A percentile compares a stretch with the other conserved stretches of the same genome.
phyloP scores from a whole-genome alignment of 2,797 vertebrate genomes.

The Eutrigla gurnardus region DNA sequence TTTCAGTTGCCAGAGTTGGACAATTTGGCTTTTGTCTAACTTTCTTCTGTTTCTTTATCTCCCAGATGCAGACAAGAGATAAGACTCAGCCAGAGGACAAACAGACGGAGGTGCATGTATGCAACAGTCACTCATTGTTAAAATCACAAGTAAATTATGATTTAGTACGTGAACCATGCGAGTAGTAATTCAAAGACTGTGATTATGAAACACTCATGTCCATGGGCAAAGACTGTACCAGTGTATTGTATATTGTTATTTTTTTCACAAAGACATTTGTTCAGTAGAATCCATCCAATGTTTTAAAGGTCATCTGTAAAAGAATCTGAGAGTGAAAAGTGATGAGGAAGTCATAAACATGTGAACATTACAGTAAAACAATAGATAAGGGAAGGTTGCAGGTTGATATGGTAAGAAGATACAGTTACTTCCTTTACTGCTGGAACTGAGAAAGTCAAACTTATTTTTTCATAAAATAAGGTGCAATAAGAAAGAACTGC shows the following conservation, averaged over 20 bases:
- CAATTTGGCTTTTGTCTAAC: constrained; percentile 89
- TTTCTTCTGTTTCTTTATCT: constrained; percentile 80
- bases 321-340: constrained; percentile 1
- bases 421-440: background rate
- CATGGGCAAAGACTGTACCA: background rate
- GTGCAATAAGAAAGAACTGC: background rate
- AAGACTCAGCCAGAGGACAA: constrained; percentile 45
- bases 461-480: background rate
- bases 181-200: background rate
- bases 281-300: background rate
- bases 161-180: background rate
- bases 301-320: background rate
- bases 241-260: background rate
- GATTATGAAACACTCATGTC: background rate
- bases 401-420: background rate
- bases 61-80: constrained; percentile 70
- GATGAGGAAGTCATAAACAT: constrained; percentile 23
- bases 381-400: constrained; percentile 18
- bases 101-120: constrained; percentile 4
- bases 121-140: background rate
- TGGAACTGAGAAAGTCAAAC: constrained; percentile 2
- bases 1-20: constrained; percentile 74
- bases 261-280: constrained; percentile 8
- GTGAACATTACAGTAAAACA: constrained; percentile 10
- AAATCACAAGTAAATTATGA: background rate